A percentile compares a stretch with the other conserved stretches of the same genome.
Conservation (phyloP, 2,888 invertebrate species). For the Tetanocera ferruginea region DNA sequence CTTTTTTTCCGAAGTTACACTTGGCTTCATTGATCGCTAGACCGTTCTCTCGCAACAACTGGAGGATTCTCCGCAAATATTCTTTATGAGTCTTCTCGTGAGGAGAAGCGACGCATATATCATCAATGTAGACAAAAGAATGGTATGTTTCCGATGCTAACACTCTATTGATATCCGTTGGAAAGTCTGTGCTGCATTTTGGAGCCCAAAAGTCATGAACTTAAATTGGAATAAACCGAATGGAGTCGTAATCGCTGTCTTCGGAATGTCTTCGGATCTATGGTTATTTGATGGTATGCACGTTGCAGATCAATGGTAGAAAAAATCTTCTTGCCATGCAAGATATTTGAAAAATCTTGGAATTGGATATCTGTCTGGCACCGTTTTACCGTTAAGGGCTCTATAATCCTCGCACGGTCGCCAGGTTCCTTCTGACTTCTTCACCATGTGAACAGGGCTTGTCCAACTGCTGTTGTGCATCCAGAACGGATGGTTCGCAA, state of each 20-base stretch:
- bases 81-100: slow-evolving; percentile 29
- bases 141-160: slow-evolving; percentile 29
- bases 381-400: not conserved
- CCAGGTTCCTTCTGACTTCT: too few relatives aligned
- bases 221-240: not conserved
- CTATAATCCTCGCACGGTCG: slow-evolving; percentile 8
- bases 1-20: slow-evolving; percentile 34
- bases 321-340: not conserved
- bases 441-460: too few relatives aligned
- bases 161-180: slow-evolving; percentile 38
- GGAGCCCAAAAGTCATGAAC: not conserved
- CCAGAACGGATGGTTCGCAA: too few relatives aligned
- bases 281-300: too few relatives aligned
- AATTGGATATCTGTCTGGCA: slow-evolving; percentile 1
- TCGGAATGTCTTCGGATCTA: not conserved
- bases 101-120: slow-evolving; percentile 38
- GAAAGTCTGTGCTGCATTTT: slow-evolving; percentile 40
- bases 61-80: slow-evolving; percentile 23
- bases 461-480: too few relatives aligned
- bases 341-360: not conserved
- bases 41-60: slow-evolving; percentile 17
- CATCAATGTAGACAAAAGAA: slow-evolving; percentile 43
- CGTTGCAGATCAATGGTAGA: slow-evolving; percentile 8
- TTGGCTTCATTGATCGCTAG: slow-evolving; percentile 38
- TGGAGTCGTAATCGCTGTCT: not conserved